Conservation (phyloP, 2,888 invertebrate genomes). For the Notodonta dromedarius region DNA sequence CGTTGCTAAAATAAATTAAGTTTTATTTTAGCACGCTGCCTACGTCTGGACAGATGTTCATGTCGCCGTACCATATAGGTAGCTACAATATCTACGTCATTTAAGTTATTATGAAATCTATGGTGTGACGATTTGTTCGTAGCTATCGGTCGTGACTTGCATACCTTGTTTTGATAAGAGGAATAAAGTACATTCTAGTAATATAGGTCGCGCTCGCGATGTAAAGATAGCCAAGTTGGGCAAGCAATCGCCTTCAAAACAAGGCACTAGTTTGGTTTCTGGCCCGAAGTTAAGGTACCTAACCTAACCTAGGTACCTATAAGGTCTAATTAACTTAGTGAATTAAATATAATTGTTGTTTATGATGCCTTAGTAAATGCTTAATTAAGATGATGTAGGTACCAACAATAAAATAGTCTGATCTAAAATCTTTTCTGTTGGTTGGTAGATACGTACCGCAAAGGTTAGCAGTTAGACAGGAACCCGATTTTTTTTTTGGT, state of each 20-base stretch:
- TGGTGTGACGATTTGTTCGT: slow-evolving; percentile 49
- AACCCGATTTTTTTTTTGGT: too few relatives aligned
- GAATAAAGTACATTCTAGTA: slow-evolving; percentile 30
- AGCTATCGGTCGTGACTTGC: slow-evolving; percentile 23
- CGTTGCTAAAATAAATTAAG: slow-evolving; percentile 14
- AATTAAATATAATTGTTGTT: too few relatives aligned
- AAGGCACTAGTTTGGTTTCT: neutral
- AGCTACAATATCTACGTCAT: slow-evolving; percentile 36
- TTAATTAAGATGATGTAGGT: too few relatives aligned
- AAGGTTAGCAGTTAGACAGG: too few relatives aligned
- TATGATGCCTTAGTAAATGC: too few relatives aligned
- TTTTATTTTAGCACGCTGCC: slow-evolving; percentile 7
- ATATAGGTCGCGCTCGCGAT: slow-evolving; percentile 24
- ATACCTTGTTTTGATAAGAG: slow-evolving; percentile 40
- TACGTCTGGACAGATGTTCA: neutral
- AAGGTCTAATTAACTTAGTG: too few relatives aligned
- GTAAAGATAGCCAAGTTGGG: neutral
- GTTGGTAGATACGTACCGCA: too few relatives aligned
- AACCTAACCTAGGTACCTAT: too few relatives aligned
- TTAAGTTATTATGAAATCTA: slow-evolving; percentile 35
- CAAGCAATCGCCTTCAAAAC: neutral
- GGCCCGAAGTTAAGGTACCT: too few relatives aligned
- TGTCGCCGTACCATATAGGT: slow-evolving; percentile 2
- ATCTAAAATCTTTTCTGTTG: too few relatives aligned
- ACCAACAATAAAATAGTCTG: too few relatives aligned